Percentiles rank a stretch among this genome's conserved stretches.
Evolutionary conservation across 2,797 vertebrate genomes (phyloP).

Genomic region (Squalus acanthias): DNA sequence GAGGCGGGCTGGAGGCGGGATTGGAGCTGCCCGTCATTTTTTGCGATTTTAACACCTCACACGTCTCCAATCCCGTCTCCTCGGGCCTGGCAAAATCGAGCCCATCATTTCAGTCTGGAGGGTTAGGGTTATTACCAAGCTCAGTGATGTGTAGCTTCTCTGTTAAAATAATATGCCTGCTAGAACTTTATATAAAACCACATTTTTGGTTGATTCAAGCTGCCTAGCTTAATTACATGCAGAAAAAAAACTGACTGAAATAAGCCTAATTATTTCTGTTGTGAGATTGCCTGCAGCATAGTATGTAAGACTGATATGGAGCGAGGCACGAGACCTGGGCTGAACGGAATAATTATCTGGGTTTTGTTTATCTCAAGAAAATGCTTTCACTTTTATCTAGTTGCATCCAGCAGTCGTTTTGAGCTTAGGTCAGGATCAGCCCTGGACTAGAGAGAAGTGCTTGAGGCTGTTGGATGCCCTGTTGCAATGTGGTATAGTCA

Average conservation of each 20-base stretch:
- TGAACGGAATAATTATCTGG: background rate
- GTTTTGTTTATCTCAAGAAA: background rate
- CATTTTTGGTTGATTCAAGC: background rate
- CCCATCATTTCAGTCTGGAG: too few species aligned
- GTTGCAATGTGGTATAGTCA: background rate
- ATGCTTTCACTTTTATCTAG: background rate
- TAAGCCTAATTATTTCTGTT: background rate
- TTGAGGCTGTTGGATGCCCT: background rate
- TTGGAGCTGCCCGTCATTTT: too few species aligned
- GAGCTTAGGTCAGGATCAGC: background rate
- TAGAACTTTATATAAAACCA: background rate
- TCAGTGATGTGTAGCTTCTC: too few species aligned
- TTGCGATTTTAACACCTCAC: too few species aligned
- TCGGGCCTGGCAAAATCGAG: too few species aligned
- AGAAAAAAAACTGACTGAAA: background rate
- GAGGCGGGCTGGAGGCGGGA: too few species aligned
- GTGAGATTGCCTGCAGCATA: background rate
- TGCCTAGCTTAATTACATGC: background rate
- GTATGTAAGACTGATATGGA: background rate
- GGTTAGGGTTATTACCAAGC: too few species aligned
- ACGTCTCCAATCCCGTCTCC: too few species aligned
- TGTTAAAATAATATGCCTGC: background rate
- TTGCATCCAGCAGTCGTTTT: background rate
- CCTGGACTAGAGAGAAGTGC: background rate
- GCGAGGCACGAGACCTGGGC: background rate